Evolutionary conservation across 2,113 vertebrate species (phyloP).

Genomic region (Spea bombifrons): DNA sequence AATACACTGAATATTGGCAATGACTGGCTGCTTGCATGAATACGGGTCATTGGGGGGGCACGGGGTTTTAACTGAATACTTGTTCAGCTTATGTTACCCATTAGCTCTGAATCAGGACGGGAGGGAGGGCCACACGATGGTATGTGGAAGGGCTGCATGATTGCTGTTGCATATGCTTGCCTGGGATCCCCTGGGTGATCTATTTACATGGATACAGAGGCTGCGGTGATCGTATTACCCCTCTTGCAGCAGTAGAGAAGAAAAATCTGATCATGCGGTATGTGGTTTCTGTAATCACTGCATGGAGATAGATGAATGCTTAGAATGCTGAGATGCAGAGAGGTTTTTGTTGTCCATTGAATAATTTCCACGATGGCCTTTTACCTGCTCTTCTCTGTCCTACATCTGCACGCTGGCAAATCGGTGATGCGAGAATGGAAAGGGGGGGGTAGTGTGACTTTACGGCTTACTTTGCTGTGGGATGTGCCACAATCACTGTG

Average conservation of each 20-base stretch:
- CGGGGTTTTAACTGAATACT: too few relatives aligned
- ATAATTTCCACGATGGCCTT: not conserved
- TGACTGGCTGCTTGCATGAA: too few relatives aligned
- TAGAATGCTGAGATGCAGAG: not conserved
- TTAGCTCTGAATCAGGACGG: too few relatives aligned
- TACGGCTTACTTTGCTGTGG: not conserved
- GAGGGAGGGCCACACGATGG: not conserved
- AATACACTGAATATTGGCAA: too few relatives aligned
- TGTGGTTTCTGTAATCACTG: not conserved
- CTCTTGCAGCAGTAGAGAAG: not conserved
- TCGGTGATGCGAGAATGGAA: not conserved
- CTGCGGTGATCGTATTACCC: slow-evolving; percentile 24
- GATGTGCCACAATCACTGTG: not conserved
- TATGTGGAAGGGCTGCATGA: not conserved
- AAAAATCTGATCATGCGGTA: not conserved
- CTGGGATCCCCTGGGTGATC: slow-evolving; percentile 5
- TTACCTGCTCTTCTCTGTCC: slow-evolving; percentile 7
- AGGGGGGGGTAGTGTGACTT: not conserved
- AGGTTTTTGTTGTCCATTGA: too few relatives aligned
- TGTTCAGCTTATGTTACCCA: too few relatives aligned
- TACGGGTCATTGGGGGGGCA: too few relatives aligned
- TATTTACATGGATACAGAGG: slow-evolving; percentile 9
- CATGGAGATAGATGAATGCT: not conserved
- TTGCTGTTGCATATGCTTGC: not conserved
- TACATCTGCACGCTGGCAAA: not conserved